Evolutionary conservation across 1,140 invertebrate species (phyloP).

Genomic region (Halesus radiatus): DNA sequence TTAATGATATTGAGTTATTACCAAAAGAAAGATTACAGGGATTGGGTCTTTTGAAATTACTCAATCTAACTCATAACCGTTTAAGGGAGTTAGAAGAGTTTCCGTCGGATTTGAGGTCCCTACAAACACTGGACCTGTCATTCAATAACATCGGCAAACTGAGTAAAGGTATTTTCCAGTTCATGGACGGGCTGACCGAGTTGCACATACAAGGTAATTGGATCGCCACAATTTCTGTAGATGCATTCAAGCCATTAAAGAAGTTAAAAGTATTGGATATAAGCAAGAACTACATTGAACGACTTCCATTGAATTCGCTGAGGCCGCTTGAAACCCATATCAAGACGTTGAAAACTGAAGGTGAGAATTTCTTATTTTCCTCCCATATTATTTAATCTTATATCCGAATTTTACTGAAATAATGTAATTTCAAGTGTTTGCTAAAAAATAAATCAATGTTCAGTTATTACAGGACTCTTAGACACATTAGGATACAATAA

Average conservation of each 20-base stretch:
- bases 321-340: constrained; percentile 85
- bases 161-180: constrained; percentile 81
- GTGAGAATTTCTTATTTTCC: constrained; percentile 74
- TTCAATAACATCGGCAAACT: constrained; percentile 86
- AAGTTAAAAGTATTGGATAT: constrained; percentile 86
- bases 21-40: constrained; percentile 89
- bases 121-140: constrained; percentile 87
- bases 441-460: background rate
- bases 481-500: too few species aligned
- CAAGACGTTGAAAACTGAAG: constrained; percentile 81
- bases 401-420: too few species aligned
- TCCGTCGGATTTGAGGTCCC: constrained; percentile 79
- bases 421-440: too few species aligned
- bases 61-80: constrained; percentile 88
- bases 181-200: constrained; percentile 81
- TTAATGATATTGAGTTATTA: constrained; percentile 87
- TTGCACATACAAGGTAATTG: constrained; percentile 87
- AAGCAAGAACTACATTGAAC: constrained; percentile 87
- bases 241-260: constrained; percentile 85
- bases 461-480: background rate
- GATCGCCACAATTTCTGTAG: constrained; percentile 82
- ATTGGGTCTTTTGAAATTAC: constrained; percentile 76
- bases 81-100: constrained; percentile 88
- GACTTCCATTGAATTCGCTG: constrained; percentile 83
- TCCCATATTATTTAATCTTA: too few species aligned